Evolutionary conservation across 2,888 invertebrate genomes (phyloP).

Genomic region (Minunthozetes semirufus): DNA sequence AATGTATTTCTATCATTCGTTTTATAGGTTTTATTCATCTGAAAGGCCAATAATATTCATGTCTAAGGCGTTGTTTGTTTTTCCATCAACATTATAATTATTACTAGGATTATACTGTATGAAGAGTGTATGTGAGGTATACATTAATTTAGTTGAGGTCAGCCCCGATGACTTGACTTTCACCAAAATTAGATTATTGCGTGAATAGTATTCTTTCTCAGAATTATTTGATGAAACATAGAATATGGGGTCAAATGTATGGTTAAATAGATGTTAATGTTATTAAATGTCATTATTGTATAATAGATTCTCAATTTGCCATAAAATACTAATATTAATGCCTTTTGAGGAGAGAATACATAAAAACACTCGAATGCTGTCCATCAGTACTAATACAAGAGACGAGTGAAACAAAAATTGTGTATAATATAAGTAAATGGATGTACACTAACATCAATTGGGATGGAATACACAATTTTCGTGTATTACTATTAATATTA

Average conservation of each 20-base stretch:
- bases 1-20: too few species aligned
- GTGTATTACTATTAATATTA: constrained; percentile 15
- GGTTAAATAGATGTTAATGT: constrained; percentile 18
- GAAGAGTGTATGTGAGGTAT: not conserved
- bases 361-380: not conserved
- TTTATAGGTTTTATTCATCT: too few species aligned
- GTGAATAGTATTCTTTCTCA: not conserved
- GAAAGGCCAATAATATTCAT: too few species aligned
- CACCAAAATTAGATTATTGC: not conserved
- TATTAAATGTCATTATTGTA: constrained; percentile 4
- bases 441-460: constrained; percentile 8
- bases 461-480: constrained; percentile 22
- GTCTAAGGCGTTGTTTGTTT: too few species aligned
- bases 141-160: not conserved
- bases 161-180: not conserved
- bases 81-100: too few species aligned
- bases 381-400: too few species aligned
- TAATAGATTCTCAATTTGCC: not conserved
- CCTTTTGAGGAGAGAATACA: not conserved
- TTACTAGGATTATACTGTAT: too few species aligned
- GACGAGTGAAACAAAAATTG: not conserved
- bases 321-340: constrained; percentile 26
- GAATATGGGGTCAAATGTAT: constrained; percentile 23
- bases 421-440: constrained; percentile 13
- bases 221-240: not conserved